A percentile compares a stretch with the other conserved stretches of the same genome.
These are phyloP conservation scores for Dicyrtomina minuta DNA, from an alignment of 2,888 invertebrate species.

Conservation along the genomic window DNA sequence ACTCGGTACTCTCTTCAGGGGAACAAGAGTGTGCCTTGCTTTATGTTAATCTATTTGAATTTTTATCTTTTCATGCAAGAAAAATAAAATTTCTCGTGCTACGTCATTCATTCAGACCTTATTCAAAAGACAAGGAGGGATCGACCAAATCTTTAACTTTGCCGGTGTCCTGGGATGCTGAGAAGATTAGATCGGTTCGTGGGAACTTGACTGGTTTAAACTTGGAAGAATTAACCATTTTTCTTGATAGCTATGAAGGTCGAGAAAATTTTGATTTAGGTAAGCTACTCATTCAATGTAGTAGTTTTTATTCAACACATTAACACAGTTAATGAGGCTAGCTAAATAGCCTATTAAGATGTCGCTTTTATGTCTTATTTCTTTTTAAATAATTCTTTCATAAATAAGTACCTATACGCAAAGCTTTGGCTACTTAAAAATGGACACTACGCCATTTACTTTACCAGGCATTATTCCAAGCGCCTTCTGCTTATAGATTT, in stretches of 20 bases:
- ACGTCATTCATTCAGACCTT: not conserved
- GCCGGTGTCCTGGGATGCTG: not conserved
- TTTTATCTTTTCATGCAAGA: not conserved
- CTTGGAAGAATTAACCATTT: constrained; percentile 1
- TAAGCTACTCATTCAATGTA: too few relatives aligned
- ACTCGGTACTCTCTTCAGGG: not conserved
- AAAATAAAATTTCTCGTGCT: not conserved
- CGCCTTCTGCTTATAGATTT: too few relatives aligned
- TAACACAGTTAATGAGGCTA: too few relatives aligned
- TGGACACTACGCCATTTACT: too few relatives aligned
- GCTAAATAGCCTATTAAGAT: too few relatives aligned
- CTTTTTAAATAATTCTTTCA: too few relatives aligned
- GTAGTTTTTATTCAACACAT: too few relatives aligned
- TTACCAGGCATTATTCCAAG: too few relatives aligned
- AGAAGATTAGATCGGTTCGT: not conserved
- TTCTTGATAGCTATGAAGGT: constrained; percentile 15
- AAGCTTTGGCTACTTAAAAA: too few relatives aligned
- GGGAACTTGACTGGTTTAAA: not conserved
- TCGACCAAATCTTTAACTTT: not conserved
- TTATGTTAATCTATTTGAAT: constrained; percentile 1
- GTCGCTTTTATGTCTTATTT: too few relatives aligned
- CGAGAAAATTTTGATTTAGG: not conserved
- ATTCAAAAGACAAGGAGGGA: not conserved
- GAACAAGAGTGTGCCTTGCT: not conserved
- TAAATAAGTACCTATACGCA: too few relatives aligned